Conservation (phyloP, 2,113 vertebrate genomes). For the Elgaria multicarinata region DNA sequence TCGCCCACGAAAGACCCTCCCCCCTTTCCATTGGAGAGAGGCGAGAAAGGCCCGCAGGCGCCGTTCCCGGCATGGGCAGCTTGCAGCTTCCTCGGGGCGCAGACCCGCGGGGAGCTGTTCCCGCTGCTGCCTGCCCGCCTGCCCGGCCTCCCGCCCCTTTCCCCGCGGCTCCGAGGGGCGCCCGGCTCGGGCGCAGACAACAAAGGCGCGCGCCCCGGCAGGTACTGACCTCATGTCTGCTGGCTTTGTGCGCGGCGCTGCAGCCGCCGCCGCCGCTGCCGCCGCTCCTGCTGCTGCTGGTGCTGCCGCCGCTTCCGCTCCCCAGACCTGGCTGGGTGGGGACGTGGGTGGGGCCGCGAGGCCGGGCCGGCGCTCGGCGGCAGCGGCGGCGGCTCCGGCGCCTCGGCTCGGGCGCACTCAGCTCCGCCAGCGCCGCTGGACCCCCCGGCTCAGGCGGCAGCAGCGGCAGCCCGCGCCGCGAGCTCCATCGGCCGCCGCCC, state of each 20-base stretch:
- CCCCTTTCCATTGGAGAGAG: no score
- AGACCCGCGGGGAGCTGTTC: not conserved
- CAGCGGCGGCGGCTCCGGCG: constrained; percentile 15
- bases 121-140: not conserved
- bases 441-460: not conserved
- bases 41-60: no score
- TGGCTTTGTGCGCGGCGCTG: not conserved
- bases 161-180: no score
- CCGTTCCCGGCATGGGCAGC: no score
- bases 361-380: constrained; percentile 41
- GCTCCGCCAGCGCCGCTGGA: not conserved
- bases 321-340: constrained; percentile 8
- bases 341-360: constrained; percentile 17
- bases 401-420: not conserved
- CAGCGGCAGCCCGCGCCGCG: not conserved
- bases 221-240: constrained; percentile 25
- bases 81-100: not conserved
- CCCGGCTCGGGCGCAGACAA: not conserved
- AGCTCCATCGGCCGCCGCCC: no score
- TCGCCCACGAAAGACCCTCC: no score
- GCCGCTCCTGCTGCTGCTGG: constrained; percentile 50
- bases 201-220: not conserved
- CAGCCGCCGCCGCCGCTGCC: not conserved
- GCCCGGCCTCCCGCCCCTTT: no score
- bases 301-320: constrained; percentile 6